phyloP scores from a whole-genome alignment of 1,140 invertebrate genomes.

The Drosophila dunni region DNA sequence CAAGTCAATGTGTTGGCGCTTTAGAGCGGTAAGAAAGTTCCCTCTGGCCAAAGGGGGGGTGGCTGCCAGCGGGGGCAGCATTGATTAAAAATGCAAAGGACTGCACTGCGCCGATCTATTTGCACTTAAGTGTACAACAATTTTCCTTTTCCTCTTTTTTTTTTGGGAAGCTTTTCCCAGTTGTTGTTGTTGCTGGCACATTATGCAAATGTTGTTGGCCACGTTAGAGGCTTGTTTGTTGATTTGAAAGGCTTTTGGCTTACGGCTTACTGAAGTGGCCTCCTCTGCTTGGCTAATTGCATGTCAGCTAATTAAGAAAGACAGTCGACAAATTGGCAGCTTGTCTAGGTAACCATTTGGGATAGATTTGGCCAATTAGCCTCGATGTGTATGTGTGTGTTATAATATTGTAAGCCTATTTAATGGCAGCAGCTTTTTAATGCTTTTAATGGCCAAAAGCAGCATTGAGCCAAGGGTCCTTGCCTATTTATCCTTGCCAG shows the following conservation, averaged over 20 bases:
- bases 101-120: conserved; percentile 57
- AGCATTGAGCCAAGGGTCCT: background rate
- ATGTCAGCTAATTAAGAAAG: conserved; percentile 62
- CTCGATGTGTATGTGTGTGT: conserved; percentile 22
- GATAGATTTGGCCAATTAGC: conserved; percentile 77
- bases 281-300: conserved; percentile 56
- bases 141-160: background rate
- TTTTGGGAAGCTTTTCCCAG: background rate
- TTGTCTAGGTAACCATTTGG: conserved; percentile 67
- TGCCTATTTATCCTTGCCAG: background rate
- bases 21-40: conserved; percentile 1
- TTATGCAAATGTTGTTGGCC: conserved; percentile 59
- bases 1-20: conserved; percentile 11
- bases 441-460: conserved; percentile 30
- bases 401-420: conserved; percentile 19
- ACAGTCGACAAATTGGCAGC: conserved; percentile 68
- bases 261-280: no score
- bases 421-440: conserved; percentile 23
- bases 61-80: background rate
- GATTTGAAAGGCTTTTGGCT: conserved; percentile 24
- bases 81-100: conserved; percentile 75
- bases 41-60: background rate
- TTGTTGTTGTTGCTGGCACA: conserved; percentile 28
- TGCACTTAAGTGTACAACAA: conserved; percentile 33
- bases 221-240: conserved; percentile 14